These are phyloP conservation scores for Rhopalosiphum maidis DNA, from an alignment of 1,140 invertebrate species.

Conservation along the genomic window DNA sequence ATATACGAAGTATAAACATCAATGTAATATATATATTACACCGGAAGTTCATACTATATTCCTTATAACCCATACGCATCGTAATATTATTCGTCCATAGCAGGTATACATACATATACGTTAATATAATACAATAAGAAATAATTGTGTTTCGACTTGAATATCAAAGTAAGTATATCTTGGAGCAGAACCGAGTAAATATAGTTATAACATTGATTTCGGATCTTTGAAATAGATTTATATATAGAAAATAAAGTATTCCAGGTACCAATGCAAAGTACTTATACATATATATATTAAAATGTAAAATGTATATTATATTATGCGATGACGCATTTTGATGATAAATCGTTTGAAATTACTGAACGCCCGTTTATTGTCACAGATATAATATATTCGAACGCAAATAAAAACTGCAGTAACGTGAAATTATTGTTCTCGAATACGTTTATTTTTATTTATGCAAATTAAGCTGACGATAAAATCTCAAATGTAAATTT, in stretches of 20 bases:
- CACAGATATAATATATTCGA: background rate
- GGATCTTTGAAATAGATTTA: background rate
- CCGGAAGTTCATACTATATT: no score
- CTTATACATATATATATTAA: background rate
- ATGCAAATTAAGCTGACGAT: background rate
- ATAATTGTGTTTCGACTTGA: background rate
- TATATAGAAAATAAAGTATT: no score
- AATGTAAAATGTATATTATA: background rate
- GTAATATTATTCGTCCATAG: background rate
- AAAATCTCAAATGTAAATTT: constrained; percentile 4
- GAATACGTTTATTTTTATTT: background rate
- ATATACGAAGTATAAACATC: background rate
- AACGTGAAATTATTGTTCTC: background rate
- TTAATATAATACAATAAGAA: background rate
- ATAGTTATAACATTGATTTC: background rate
- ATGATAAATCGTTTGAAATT: background rate
- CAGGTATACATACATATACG: background rate
- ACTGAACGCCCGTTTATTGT: background rate
- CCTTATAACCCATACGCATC: no score
- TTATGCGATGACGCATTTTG: background rate
- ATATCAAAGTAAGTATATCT: background rate
- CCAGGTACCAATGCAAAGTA: no score
- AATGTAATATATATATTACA: background rate
- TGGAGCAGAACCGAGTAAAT: background rate
- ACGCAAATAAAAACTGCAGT: background rate